Evolutionary conservation across 1,140 invertebrate species (phyloP).

Genomic region (Dinoponera quadriceps): DNA sequence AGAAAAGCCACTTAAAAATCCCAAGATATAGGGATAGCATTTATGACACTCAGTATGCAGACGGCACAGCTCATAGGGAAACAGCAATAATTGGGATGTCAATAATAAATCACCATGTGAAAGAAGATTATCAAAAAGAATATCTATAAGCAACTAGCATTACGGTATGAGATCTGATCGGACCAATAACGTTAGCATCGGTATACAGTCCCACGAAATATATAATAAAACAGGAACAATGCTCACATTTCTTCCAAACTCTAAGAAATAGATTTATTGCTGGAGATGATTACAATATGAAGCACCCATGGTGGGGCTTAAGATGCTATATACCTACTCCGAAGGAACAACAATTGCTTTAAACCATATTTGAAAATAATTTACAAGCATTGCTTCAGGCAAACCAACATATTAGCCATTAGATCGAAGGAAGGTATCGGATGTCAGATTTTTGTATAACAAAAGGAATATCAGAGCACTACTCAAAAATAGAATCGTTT

Average conservation of each 20-base stretch:
- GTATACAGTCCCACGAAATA: background rate
- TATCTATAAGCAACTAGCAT: conserved; percentile 10
- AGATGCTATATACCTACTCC: background rate
- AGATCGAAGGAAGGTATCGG: background rate
- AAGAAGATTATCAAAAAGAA: background rate
- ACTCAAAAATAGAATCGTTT: background rate
- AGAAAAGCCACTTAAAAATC: background rate
- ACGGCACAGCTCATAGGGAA: conserved; percentile 5
- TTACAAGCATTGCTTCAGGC: background rate
- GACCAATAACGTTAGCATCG: background rate
- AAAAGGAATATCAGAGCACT: background rate
- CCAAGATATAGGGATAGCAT: background rate
- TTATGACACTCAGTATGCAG: background rate
- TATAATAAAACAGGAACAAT: background rate
- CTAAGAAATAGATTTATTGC: background rate
- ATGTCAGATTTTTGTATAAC: conserved; percentile 6
- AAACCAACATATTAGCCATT: background rate
- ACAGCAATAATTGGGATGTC: background rate
- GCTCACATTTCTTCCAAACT: background rate
- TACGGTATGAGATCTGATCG: background rate
- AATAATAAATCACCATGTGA: conserved; percentile 8
- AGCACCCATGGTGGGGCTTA: background rate
- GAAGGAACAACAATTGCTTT: background rate
- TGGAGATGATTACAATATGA: background rate
- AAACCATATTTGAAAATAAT: too few relatives aligned